Conservation (phyloP, 1,140 invertebrate genomes). For the Drosophila novamexicana region DNA sequence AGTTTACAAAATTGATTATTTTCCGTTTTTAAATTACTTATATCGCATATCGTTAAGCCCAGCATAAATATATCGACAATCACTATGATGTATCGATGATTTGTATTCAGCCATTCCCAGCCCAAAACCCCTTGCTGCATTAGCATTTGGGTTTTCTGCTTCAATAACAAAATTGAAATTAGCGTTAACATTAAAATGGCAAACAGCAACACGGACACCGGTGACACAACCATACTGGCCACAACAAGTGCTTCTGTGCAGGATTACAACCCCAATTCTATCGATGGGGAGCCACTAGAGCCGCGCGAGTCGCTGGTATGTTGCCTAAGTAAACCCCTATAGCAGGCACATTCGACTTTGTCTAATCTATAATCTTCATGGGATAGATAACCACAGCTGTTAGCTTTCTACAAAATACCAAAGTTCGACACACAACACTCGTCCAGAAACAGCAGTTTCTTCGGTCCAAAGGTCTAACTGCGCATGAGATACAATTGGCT, state of each 20-base stretch:
- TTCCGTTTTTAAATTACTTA: not conserved
- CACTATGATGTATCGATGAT: too few relatives aligned
- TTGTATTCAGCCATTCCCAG: conserved; percentile 12
- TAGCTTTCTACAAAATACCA: conserved; percentile 93
- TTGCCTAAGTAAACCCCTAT: conserved; percentile 4
- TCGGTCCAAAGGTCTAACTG: conserved; percentile 91
- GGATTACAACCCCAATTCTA: conserved; percentile 29
- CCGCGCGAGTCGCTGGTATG: conserved; percentile 79
- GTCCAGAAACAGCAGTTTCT: conserved; percentile 92
- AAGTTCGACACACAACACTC: conserved; percentile 90
- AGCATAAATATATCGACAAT: not conserved
- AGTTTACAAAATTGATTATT: not conserved
- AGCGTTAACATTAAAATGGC: conserved; percentile 75
- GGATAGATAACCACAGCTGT: conserved; percentile 92
- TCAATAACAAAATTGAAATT: conserved; percentile 76
- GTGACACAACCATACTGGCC: conserved; percentile 71
- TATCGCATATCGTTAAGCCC: not conserved
- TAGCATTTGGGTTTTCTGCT: conserved; percentile 16
- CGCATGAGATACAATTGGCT: conserved; percentile 91
- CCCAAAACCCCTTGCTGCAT: conserved; percentile 16
- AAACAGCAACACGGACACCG: conserved; percentile 78
- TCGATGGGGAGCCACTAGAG: conserved; percentile 29
- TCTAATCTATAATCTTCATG: conserved; percentile 54
- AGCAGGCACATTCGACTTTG: conserved; percentile 27
- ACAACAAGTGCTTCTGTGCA: conserved; percentile 51